A percentile compares a stretch with the other conserved stretches of the same genome.
These are phyloP conservation scores for Agriopis leucophaearia DNA, from an alignment of 2,888 invertebrate species.

Conservation along the genomic window DNA sequence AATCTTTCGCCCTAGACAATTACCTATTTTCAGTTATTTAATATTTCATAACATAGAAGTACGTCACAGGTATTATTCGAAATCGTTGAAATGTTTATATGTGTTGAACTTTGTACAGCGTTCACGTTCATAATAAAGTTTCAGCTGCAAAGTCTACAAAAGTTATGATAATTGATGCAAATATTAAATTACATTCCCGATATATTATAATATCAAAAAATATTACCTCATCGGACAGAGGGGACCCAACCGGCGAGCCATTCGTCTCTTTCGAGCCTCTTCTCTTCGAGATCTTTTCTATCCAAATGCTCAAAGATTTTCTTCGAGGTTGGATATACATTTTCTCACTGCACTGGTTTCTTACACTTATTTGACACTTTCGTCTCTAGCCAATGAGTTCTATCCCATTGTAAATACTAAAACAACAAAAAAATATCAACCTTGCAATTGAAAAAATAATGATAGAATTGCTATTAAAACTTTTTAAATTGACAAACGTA, in stretches of 20 bases:
- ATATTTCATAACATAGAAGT: background rate
- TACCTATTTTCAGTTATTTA: background rate
- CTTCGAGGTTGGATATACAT: constrained; percentile 56
- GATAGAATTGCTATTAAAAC: constrained; percentile 49
- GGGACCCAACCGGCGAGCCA: constrained; percentile 53
- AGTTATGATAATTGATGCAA: background rate
- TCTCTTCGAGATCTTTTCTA: constrained; percentile 66
- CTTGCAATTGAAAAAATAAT: background rate
- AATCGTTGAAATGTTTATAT: background rate
- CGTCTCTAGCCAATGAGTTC: constrained; percentile 15
- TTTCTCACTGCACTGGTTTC: constrained; percentile 41
- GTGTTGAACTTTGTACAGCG: background rate
- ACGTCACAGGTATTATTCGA: background rate
- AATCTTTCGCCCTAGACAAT: background rate
- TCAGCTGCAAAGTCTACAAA: background rate
- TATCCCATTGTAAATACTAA: constrained; percentile 30
- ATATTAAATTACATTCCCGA: no score
- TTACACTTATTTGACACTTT: constrained; percentile 21
- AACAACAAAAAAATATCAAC: constrained; percentile 29
- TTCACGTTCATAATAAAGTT: background rate
- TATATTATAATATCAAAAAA: background rate
- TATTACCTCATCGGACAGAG: constrained; percentile 57
- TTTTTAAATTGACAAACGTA: constrained; percentile 61
- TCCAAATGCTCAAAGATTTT: constrained; percentile 63
- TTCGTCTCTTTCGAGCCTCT: constrained; percentile 59